Conservation (phyloP, 2,113 vertebrate genomes). For the Physeter macrocephalus region DNA sequence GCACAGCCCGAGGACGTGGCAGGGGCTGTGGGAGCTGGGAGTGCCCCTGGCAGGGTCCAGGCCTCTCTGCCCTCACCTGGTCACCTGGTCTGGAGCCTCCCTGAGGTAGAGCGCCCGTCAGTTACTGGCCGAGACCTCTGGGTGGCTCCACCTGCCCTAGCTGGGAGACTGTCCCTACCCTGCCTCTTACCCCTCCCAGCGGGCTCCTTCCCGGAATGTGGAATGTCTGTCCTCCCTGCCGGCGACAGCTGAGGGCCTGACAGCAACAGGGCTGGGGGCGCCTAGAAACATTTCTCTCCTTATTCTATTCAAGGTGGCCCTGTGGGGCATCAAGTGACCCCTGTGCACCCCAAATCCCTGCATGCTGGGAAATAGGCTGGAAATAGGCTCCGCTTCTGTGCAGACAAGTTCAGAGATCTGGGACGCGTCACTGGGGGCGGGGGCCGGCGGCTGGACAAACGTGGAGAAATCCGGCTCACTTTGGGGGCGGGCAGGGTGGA, state of each 20-base stretch:
- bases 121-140: conserved; percentile 56
- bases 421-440: rapidly evolving
- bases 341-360: not conserved
- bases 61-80: not conserved
- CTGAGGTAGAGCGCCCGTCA: not conserved
- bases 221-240: not conserved
- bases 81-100: not conserved
- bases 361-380: not conserved
- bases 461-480: rapidly evolving
- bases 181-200: not conserved
- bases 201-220: not conserved
- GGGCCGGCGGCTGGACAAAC: not conserved
- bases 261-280: too few relatives aligned
- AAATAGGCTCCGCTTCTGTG: not conserved
- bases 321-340: not conserved
- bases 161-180: not conserved
- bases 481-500: rapidly evolving
- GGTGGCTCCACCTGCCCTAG: conserved; percentile 56
- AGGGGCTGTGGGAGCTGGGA: not conserved
- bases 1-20: rapidly evolving
- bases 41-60: rapidly evolving
- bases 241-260: not conserved
- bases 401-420: not conserved
- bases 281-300: not conserved
- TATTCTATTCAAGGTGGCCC: not conserved